These are phyloP conservation scores for Rhyzopertha dominica DNA, from an alignment of 1,140 invertebrate genomes.

Conservation along the genomic window DNA sequence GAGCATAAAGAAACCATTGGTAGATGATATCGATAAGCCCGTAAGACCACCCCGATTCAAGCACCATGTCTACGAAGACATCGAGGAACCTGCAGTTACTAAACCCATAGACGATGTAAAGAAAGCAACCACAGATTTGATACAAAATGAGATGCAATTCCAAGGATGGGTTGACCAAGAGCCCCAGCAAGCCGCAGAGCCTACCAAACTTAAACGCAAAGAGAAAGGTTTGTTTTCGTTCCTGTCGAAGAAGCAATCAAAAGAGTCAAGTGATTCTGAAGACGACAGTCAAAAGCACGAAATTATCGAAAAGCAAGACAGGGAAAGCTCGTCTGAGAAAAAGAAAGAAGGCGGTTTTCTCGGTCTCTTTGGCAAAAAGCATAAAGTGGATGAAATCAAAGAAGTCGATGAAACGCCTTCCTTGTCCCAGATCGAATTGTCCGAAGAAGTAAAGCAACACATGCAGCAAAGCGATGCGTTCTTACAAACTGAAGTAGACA, in stretches of 20 bases:
- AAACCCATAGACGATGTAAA: conserved; percentile 29
- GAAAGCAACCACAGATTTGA: conserved; percentile 33
- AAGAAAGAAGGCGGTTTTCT: conserved; percentile 29
- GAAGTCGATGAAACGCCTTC: conserved; percentile 16
- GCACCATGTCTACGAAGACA: conserved; percentile 34
- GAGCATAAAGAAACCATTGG: conserved; percentile 25
- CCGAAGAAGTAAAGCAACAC: neutral
- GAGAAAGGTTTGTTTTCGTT: no score
- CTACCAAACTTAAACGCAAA: no score
- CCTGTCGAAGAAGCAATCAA: conserved; percentile 35
- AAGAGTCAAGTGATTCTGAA: conserved; percentile 32
- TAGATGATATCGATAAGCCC: conserved; percentile 21
- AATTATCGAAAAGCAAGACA: conserved; percentile 39
- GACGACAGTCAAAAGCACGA: conserved; percentile 26
- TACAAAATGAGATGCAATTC: conserved; percentile 35
- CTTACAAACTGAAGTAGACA: conserved; percentile 14
- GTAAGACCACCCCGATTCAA: conserved; percentile 23
- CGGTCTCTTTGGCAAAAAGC: conserved; percentile 30
- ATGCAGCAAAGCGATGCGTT: conserved; percentile 10
- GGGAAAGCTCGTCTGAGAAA: conserved; percentile 37
- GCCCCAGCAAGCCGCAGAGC: no score
- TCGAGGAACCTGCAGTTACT: conserved; percentile 19
- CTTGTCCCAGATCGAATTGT: neutral
- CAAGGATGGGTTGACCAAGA: conserved; percentile 27
- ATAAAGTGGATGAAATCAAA: no score